These are phyloP conservation scores for Melitaea cinxia DNA, from an alignment of 1,140 invertebrate species.

Conservation along the genomic window DNA sequence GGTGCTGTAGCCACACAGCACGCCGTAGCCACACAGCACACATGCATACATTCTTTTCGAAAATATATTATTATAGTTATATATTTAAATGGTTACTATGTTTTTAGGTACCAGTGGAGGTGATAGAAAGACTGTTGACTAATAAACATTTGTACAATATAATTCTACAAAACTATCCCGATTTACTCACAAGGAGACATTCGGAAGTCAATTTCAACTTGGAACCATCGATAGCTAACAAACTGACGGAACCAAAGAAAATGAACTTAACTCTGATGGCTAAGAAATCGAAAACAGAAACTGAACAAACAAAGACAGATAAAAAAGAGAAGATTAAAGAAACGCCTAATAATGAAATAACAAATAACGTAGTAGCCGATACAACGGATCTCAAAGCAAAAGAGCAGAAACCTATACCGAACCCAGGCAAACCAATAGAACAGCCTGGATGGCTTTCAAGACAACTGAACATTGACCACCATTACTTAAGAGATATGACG, in stretches of 20 bases:
- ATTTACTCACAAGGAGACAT: slow-evolving; percentile 51
- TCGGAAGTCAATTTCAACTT: slow-evolving; percentile 58
- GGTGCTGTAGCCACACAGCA: too few species aligned
- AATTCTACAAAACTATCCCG: slow-evolving; percentile 68
- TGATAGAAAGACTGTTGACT: slow-evolving; percentile 69
- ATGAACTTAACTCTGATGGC: slow-evolving; percentile 56
- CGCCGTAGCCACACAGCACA: too few species aligned
- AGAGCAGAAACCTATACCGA: slow-evolving; percentile 25
- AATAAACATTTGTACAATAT: slow-evolving; percentile 69
- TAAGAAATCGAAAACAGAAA: slow-evolving; percentile 49
- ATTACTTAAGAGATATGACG: slow-evolving; percentile 87
- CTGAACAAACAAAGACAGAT: slow-evolving; percentile 27
- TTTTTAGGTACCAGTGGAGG: slow-evolving; percentile 69
- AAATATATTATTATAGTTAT: background rate
- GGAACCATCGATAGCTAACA: slow-evolving; percentile 34
- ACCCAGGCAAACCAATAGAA: slow-evolving; percentile 26
- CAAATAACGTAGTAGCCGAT: slow-evolving; percentile 16
- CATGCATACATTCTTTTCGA: background rate
- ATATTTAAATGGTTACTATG: background rate
- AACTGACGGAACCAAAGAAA: slow-evolving; percentile 43
- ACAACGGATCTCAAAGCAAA: slow-evolving; percentile 6
- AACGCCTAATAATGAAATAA: slow-evolving; percentile 15
- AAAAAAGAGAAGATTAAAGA: slow-evolving; percentile 24
- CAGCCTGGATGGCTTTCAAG: slow-evolving; percentile 51
- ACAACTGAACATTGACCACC: slow-evolving; percentile 73